Evolutionary conservation across 2,113 vertebrate genomes (phyloP).

Genomic region (Oryzias celebensis): DNA sequence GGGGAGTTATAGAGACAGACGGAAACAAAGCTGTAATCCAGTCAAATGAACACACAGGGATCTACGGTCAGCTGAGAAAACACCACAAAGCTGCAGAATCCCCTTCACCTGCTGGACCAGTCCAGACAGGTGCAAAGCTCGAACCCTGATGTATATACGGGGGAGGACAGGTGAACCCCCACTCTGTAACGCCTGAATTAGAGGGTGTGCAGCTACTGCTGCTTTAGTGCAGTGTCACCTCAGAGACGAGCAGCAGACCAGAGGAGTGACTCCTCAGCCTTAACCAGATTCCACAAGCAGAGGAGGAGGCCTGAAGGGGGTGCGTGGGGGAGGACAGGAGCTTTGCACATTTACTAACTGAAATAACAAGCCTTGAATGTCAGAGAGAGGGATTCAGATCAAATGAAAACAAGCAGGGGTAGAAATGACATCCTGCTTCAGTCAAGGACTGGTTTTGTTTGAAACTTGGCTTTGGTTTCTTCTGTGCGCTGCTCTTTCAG

Average conservation of each 20-base stretch:
- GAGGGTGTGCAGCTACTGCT: conserved; percentile 2
- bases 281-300: conserved; percentile 50
- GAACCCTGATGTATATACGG: conserved; percentile 24
- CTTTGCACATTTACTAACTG: conserved; percentile 31
- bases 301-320: conserved; percentile 17
- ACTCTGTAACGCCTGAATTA: conserved; percentile 14
- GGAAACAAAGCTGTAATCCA: conserved; percentile 46
- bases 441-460: conserved; percentile 22
- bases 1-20: conserved; percentile 42
- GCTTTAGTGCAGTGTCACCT: conserved; percentile 29
- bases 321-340: conserved; percentile 25
- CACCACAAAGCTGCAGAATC: conserved; percentile 39
- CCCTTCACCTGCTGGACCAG: conserved; percentile 67
- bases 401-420: conserved; percentile 46
- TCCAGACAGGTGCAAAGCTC: conserved; percentile 65
- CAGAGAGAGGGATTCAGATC: conserved; percentile 35
- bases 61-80: conserved; percentile 66
- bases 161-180: conserved; percentile 26
- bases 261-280: conserved; percentile 38
- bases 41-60: conserved; percentile 56
- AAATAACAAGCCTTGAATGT: conserved; percentile 50
- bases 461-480: conserved; percentile 23
- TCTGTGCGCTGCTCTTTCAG: conserved; percentile 14
- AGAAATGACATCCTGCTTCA: conserved; percentile 28
- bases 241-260: conserved; percentile 36